A percentile compares a stretch with the other conserved stretches of the same genome.
Evolutionary conservation across 2,113 vertebrate genomes (phyloP).

Genomic region (Empidonax alnorum): DNA sequence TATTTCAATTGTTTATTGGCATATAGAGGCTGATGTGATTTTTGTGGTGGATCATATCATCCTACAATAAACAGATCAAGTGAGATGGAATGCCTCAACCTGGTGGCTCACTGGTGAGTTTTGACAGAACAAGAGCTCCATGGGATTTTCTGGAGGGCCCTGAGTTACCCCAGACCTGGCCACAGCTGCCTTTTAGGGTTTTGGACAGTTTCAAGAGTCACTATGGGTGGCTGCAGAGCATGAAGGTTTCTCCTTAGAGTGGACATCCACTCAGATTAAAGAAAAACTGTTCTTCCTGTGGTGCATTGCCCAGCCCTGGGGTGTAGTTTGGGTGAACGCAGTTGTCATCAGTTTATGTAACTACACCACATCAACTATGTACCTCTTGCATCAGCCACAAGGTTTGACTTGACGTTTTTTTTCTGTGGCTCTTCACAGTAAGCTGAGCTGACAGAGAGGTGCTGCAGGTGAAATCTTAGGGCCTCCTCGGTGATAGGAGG

Average conservation of each 20-base stretch:
- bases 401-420: background rate
- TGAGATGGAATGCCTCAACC: background rate
- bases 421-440: background rate
- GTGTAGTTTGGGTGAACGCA: background rate
- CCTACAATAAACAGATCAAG: conserved; percentile 43
- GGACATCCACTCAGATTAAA: background rate
- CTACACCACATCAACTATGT: background rate
- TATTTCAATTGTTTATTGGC: conserved; percentile 51
- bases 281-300: background rate
- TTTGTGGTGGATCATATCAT: conserved; percentile 5
- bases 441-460: conserved; percentile 12
- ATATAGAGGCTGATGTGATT: conserved; percentile 11
- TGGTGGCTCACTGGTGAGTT: conserved; percentile 24
- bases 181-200: background rate
- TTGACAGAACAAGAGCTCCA: background rate
- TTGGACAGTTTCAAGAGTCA: background rate
- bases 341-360: background rate
- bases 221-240: background rate
- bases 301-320: background rate
- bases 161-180: background rate
- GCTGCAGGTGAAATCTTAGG: conserved; percentile 2
- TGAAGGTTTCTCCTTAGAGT: background rate
- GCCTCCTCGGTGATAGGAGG: background rate
- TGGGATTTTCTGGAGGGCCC: background rate
- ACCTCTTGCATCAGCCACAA: background rate